Conservation (phyloP, 2,888 invertebrate species). For the Trichogramma dendrolimi region DNA sequence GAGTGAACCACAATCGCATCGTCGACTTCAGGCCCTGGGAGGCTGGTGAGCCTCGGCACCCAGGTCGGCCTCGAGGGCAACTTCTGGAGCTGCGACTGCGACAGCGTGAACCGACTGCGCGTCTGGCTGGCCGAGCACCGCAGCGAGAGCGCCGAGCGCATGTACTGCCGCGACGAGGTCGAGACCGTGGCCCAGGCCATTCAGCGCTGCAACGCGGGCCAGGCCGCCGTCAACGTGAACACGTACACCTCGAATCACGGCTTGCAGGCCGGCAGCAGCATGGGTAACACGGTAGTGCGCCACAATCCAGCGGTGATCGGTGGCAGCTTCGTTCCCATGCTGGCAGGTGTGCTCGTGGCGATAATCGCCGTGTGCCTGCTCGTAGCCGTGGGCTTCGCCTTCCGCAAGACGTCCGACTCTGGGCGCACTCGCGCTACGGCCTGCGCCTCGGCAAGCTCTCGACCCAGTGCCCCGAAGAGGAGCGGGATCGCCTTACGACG, state of each 20-base stretch:
- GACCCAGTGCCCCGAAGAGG: constrained; percentile 51
- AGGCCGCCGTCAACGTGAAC: constrained; percentile 62
- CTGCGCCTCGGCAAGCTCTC: constrained; percentile 59
- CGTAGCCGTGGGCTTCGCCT: constrained; percentile 68
- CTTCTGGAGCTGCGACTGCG: constrained; percentile 81
- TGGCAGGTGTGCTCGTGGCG: constrained; percentile 68
- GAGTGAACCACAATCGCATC: constrained; percentile 74
- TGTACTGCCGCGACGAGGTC: constrained; percentile 63
- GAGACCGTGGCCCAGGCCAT: constrained; percentile 57
- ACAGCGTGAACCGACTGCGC: constrained; percentile 65
- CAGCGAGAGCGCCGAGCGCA: constrained; percentile 65
- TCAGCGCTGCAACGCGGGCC: constrained; percentile 62
- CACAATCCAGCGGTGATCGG: constrained; percentile 53
- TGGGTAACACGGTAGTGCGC: constrained; percentile 57
- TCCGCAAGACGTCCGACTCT: constrained; percentile 74
- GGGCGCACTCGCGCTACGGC: constrained; percentile 76
- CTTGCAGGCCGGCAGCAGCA: constrained; percentile 60
- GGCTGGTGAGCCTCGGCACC: constrained; percentile 58
- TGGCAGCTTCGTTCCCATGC: constrained; percentile 70
- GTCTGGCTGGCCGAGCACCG: constrained; percentile 68
- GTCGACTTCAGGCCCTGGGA: constrained; percentile 72
- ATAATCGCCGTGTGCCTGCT: constrained; percentile 67
- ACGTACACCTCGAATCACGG: no score
- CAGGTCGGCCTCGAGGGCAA: constrained; percentile 72
- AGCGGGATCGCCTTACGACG: constrained; percentile 67